Evolutionary conservation across 2,797 vertebrate species (phyloP).

Genomic region (Cirrhinus molitorella): DNA sequence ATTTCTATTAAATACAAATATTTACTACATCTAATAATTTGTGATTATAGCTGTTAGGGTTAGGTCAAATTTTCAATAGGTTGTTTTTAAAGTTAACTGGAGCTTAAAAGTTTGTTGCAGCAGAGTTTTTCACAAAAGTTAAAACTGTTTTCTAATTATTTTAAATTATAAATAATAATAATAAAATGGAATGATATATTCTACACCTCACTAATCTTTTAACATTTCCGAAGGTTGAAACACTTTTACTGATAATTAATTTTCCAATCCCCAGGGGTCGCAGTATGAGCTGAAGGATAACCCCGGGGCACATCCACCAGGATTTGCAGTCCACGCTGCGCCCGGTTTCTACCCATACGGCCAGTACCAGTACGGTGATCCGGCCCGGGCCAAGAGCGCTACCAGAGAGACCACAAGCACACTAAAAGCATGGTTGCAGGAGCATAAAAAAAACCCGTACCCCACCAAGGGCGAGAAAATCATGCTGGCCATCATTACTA

Average conservation of each 20-base stretch:
- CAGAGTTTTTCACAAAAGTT: background rate
- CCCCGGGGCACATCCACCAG: slow-evolving; percentile 90
- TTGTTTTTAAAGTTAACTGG: background rate
- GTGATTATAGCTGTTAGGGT: background rate
- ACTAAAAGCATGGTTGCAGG: slow-evolving; percentile 96
- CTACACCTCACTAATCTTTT: background rate
- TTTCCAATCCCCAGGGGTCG: slow-evolving; percentile 83
- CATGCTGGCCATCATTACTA: slow-evolving; percentile 94
- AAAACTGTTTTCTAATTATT: background rate
- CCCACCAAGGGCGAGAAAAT: slow-evolving; percentile 96
- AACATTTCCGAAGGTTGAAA: background rate
- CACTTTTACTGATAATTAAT: background rate
- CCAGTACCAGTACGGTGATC: slow-evolving; percentile 96
- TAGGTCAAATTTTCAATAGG: background rate
- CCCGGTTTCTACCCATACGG: slow-evolving; percentile 96
- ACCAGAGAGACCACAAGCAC: slow-evolving; percentile 96
- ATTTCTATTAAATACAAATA: background rate
- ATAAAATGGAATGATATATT: background rate
- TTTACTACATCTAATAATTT: background rate
- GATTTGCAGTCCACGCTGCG: slow-evolving; percentile 91
- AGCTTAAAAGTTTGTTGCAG: background rate
- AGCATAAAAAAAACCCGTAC: slow-evolving; percentile 96
- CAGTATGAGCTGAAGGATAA: slow-evolving; percentile 98
- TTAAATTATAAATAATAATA: too few species aligned
- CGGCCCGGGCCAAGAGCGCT: slow-evolving; percentile 92